Percentiles rank a stretch among this genome's conserved stretches.
These are phyloP conservation scores for Felis chaus DNA, from an alignment of 2,113 vertebrate genomes.

Conservation along the genomic window DNA sequence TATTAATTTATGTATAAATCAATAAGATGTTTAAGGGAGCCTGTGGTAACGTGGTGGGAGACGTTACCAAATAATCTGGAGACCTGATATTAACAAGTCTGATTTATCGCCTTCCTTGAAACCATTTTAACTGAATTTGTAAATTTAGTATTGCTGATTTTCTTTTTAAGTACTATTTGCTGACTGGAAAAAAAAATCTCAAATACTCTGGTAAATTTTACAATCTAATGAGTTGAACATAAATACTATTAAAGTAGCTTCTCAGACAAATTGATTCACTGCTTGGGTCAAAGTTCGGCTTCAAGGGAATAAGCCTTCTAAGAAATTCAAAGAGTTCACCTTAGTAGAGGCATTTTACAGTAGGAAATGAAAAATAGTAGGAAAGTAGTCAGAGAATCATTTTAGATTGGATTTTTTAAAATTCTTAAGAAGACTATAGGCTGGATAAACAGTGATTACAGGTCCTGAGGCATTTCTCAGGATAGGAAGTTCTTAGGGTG, in stretches of 20 bases:
- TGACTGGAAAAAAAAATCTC: background rate
- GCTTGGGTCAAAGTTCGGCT: background rate
- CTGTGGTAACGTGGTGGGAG: background rate
- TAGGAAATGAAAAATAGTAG: background rate
- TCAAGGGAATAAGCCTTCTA: background rate
- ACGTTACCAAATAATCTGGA: no score
- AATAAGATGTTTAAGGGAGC: background rate
- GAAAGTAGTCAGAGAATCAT: background rate
- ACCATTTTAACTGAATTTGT: background rate
- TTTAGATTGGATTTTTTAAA: constrained; percentile 37
- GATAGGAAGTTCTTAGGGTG: background rate
- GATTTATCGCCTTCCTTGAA: background rate
- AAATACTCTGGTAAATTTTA: background rate
- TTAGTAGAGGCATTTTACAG: background rate
- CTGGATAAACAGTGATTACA: background rate
- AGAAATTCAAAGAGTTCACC: background rate
- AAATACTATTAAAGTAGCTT: constrained; percentile 14
- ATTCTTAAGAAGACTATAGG: background rate
- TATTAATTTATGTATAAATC: background rate
- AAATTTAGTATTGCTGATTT: background rate
- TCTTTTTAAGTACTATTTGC: background rate
- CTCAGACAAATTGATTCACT: background rate
- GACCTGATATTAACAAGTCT: background rate
- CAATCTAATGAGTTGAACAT: background rate
- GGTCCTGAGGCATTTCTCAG: background rate